Percentiles rank a stretch among this genome's conserved stretches.
Evolutionary conservation across 2,113 vertebrate genomes (phyloP).

Genomic region (Vicugna pacos): DNA sequence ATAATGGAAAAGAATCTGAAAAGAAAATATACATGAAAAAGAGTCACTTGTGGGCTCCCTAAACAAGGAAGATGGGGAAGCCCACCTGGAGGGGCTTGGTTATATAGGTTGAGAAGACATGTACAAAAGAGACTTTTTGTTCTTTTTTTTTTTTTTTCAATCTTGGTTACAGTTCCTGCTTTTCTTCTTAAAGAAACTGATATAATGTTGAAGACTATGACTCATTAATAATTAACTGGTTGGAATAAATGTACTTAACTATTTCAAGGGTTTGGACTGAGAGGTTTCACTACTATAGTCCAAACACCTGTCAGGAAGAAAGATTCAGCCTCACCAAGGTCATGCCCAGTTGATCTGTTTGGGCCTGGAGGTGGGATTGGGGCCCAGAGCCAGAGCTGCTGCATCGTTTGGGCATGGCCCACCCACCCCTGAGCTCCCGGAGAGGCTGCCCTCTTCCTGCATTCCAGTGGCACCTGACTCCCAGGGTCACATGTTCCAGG

Average conservation of each 20-base stretch:
- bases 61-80: neutral
- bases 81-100: too few species aligned
- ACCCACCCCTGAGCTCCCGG: neutral
- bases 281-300: neutral
- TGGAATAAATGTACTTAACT: slow-evolving; percentile 22
- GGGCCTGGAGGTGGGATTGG: neutral
- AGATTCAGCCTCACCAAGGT: neutral
- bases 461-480: neutral
- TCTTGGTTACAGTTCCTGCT: neutral
- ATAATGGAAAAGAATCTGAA: too few species aligned
- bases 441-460: neutral
- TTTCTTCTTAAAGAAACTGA: slow-evolving; percentile 52
- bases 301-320: slow-evolving; percentile 33
- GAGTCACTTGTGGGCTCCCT: neutral
- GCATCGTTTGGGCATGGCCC: neutral
- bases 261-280: slow-evolving; percentile 49
- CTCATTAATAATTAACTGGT: slow-evolving; percentile 16
- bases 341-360: neutral
- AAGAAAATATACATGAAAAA: too few species aligned
- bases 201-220: neutral
- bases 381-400: neutral
- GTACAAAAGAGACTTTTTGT: neutral
- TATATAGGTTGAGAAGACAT: neutral
- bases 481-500: neutral
- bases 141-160: neutral